Conservation (phyloP, 2,113 vertebrate species). For the Muntiacus muntjak region DNA sequence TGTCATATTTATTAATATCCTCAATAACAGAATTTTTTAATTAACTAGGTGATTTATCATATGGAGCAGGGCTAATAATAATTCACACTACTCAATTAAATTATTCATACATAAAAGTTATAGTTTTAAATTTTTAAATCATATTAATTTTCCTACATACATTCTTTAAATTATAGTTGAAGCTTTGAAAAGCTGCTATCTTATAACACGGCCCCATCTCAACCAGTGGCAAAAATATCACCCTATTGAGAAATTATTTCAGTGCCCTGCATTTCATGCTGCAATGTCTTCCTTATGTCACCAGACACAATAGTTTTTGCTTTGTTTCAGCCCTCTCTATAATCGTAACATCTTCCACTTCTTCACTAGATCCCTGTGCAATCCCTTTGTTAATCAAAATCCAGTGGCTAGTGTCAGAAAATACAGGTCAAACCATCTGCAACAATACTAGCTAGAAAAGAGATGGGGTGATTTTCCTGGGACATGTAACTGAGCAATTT, state of each 20-base stretch:
- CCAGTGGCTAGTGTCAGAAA: not conserved
- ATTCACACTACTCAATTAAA: slow-evolving; percentile 8
- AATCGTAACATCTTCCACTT: not conserved
- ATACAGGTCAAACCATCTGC: not conserved
- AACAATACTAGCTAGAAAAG: not conserved
- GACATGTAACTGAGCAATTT: not conserved
- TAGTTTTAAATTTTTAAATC: not conserved
- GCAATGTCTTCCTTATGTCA: not conserved
- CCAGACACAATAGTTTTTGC: not conserved
- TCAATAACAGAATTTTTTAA: not conserved
- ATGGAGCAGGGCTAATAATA: not conserved
- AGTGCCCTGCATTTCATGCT: not conserved
- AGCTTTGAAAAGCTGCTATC: not conserved
- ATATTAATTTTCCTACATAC: not conserved
- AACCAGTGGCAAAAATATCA: not conserved
- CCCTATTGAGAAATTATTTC: not conserved
- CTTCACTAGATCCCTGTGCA: not conserved
- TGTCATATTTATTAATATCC: not conserved
- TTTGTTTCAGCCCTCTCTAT: slow-evolving; percentile 3
- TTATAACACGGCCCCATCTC: not conserved
- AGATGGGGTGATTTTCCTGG: not conserved
- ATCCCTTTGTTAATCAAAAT: not conserved
- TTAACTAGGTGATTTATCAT: not conserved
- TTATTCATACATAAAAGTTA: not conserved
- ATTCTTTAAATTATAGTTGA: not conserved